These are phyloP conservation scores for Picathartes gymnocephalus DNA, from an alignment of 2,113 vertebrate genomes.

Conservation along the genomic window DNA sequence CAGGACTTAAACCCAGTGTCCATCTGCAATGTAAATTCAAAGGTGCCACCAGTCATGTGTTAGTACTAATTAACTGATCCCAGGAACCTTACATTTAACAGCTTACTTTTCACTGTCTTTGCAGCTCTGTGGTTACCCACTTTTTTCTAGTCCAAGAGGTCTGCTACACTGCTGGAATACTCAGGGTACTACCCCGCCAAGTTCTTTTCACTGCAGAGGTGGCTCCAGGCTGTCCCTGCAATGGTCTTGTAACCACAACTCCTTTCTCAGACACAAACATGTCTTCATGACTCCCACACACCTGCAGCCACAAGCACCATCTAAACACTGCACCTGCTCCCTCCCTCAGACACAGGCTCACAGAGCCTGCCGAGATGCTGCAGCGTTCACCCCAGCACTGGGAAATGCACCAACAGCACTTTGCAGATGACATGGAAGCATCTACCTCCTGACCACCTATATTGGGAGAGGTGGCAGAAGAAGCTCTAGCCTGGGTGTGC, in stretches of 20 bases:
- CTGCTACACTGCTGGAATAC: background rate
- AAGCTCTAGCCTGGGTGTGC: background rate
- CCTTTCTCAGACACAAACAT: background rate
- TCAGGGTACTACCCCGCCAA: background rate
- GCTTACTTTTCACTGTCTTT: background rate
- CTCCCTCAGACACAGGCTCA: background rate
- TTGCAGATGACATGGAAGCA: background rate
- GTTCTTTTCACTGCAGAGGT: background rate
- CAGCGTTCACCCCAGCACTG: background rate
- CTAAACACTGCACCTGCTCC: background rate
- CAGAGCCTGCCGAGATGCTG: background rate
- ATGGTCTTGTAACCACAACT: background rate
- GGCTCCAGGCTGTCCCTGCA: background rate
- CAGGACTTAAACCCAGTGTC: background rate
- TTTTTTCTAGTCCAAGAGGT: background rate
- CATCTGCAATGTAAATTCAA: background rate
- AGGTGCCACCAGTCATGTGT: background rate
- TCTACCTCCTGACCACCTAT: background rate
- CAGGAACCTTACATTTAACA: background rate
- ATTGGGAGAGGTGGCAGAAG: background rate
- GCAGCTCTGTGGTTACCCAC: background rate
- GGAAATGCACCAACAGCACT: background rate
- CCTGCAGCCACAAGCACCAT: background rate
- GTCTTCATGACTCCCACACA: background rate
- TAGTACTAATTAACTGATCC: background rate